phyloP scores from a whole-genome alignment of 2,113 vertebrate genomes.

The Prietella phreatophila region DNA sequence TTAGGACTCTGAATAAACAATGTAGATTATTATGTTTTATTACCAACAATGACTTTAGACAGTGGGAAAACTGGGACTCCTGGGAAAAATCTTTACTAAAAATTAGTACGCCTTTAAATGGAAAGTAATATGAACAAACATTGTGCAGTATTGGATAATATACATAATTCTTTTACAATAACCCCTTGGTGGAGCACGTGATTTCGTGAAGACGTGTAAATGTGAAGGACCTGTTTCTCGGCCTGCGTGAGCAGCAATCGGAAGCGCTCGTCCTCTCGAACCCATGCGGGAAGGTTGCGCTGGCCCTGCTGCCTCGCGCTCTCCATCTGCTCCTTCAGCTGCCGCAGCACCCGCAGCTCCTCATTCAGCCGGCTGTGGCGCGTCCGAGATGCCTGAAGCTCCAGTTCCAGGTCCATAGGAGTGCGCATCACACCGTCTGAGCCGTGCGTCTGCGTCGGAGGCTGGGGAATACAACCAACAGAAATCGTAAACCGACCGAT shows the following conservation, averaged over 20 bases:
- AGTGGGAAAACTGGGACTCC: neutral
- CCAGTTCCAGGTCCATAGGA: constrained; percentile 90
- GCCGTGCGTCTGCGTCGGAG: constrained; percentile 66
- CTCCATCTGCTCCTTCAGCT: constrained; percentile 89
- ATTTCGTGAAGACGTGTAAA: neutral
- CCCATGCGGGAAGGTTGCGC: constrained; percentile 80
- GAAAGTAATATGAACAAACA: neutral
- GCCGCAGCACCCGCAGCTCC: constrained; percentile 84
- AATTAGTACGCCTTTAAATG: constrained; percentile 3
- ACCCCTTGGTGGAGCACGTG: too few species aligned
- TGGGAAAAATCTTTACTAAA: neutral
- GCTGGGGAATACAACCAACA: constrained; percentile 61
- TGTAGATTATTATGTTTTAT: neutral
- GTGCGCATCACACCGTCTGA: constrained; percentile 86
- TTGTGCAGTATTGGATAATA: neutral
- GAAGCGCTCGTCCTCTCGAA: constrained; percentile 89
- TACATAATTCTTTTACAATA: neutral
- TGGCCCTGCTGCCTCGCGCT: constrained; percentile 82
- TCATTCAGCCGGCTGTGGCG: constrained; percentile 84
- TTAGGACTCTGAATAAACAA: neutral
- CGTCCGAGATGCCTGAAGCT: constrained; percentile 91
- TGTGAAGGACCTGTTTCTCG: constrained; percentile 80
- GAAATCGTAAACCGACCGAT: too few species aligned
- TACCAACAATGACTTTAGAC: neutral
- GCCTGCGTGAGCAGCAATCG: constrained; percentile 83